Evolutionary conservation across 2,113 vertebrate species (phyloP).

Genomic region (Salvelinus sp.): DNA sequence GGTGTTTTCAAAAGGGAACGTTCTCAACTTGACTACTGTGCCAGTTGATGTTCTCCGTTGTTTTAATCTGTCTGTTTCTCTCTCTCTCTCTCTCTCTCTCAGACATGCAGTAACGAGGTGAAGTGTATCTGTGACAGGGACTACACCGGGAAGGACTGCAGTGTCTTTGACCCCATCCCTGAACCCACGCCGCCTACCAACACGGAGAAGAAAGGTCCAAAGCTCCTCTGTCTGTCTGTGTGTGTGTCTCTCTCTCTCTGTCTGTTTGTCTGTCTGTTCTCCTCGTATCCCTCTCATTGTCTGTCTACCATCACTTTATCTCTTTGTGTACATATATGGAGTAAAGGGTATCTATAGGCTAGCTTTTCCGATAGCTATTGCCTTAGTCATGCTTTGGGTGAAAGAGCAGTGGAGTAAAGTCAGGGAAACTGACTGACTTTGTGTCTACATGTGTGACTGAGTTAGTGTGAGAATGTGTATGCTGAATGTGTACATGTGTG

Average conservation of each 20-base stretch:
- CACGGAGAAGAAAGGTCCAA: constrained; percentile 86
- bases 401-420: neutral
- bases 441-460: neutral
- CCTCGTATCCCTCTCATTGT: constrained; percentile 10
- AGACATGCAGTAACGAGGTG: constrained; percentile 95
- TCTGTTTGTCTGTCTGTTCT: neutral
- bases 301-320: neutral
- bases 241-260: neutral
- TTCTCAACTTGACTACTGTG: too few relatives aligned
- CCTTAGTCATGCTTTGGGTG: neutral
- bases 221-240: constrained; percentile 1
- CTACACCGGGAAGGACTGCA: constrained; percentile 96
- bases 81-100: constrained; percentile 7
- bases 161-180: constrained; percentile 87
- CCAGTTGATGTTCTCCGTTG: too few relatives aligned
- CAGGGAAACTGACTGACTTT: neutral
- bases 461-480: too few relatives aligned
- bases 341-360: neutral
- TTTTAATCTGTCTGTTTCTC: neutral
- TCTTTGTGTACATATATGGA: constrained; percentile 19
- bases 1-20: neutral
- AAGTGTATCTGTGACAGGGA: constrained; percentile 93
- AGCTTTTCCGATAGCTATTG: neutral
- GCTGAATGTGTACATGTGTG: constrained; percentile 4
- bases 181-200: constrained; percentile 79